Conservation (phyloP, 2,797 vertebrate genomes). For the Coilia nasus region DNA sequence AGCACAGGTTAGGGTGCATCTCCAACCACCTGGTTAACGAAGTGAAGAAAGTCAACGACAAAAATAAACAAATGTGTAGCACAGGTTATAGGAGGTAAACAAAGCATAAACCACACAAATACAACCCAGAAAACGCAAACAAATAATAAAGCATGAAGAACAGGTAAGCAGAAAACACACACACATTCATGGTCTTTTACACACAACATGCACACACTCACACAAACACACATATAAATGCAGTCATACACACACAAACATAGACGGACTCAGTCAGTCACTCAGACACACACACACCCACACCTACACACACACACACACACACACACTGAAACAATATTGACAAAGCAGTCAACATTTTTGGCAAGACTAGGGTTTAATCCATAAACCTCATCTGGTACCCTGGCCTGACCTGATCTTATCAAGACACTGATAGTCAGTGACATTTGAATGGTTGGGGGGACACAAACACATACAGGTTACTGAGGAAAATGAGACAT, state of each 20-base stretch:
- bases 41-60: conserved; percentile 3
- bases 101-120: neutral
- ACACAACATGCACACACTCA: neutral
- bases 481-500: neutral
- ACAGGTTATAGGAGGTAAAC: neutral
- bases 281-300: neutral
- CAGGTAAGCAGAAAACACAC: neutral
- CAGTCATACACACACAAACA: neutral
- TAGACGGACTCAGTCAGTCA: neutral
- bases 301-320: neutral
- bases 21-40: neutral
- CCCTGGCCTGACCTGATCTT: neutral
- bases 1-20: neutral
- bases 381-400: neutral
- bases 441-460: neutral
- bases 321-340: neutral
- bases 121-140: too few relatives aligned
- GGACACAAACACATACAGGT: neutral
- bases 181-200: neutral
- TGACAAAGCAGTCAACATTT: neutral
- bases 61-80: too few relatives aligned
- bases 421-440: neutral
- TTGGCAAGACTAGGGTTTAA: neutral
- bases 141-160: too few relatives aligned
- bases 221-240: neutral